Evolutionary conservation across 2,113 vertebrate species (phyloP), one percentile per base, ranked within the genome.

Genomic region (Pelodiscus sinensis): DNA sequence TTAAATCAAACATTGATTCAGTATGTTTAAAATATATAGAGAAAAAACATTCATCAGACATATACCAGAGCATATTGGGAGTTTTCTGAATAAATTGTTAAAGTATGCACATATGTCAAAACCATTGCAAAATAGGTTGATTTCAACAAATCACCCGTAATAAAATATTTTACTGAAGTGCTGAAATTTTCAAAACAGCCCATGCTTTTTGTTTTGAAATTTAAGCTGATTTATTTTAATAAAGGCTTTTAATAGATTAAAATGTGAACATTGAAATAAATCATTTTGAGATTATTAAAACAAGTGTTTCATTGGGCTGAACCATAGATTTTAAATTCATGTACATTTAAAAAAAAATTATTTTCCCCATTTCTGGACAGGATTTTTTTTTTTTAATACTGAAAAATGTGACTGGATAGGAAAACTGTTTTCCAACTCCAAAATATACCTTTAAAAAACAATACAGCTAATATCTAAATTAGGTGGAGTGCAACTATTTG

Each of bases 1-100:
- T 52, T 81, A 85, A 90, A 90, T 90, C 77, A 90, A 84, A 85
- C 50, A 56, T 68, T 71, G 31, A 19, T 24, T 89, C 87, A 83
- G 52, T n/a, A 38, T 35, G 18, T 73, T 9, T 73, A 38, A 73
- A 35, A 54, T 22, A 38, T 29, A 83, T 65, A 51, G 29, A 84
- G 78, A 89, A 55, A 90, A 83, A 90, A 73, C 38, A 80, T 58
- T n/a, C 54, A 71, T 65, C 60, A 83, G 5, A 62, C 57, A 35
- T 22, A 73, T 38, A 38, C 35, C 31, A 73, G 68, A 73, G 19
- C 68, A 21, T 19, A 19, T 35, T 73, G 68, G 18, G 31, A 31
- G 65, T 60, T 29, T 60, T 29, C 58, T 60, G 58, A 60, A 2
- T 60, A 29, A 60, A 60, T 60, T 60, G 25, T 60, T 60, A 9